Base-by-base conservation (phyloP, 2,888 invertebrate species). In the Digitonthophagus gazella region DNA sequence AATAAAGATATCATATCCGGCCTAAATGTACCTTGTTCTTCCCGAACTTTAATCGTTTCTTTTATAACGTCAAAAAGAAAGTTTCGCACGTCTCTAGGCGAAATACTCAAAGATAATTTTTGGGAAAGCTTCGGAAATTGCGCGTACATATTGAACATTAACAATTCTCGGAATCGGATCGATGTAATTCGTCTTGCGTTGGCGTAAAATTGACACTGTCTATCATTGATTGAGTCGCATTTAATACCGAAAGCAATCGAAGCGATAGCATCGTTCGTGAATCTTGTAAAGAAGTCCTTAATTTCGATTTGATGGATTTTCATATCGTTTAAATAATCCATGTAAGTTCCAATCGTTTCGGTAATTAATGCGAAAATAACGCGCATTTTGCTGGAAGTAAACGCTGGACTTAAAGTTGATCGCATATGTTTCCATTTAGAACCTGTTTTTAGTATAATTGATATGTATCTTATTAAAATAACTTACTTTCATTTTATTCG, bases 231-330 rank as follows among this genome's bases (percentile, higher is more conserved):
- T 0, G 88, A 87, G 73, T 88, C 82, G 0, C 86, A 83, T 71
- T 85, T 82, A 1, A 85, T 73, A 0, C 85, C 86, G 67, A 85
- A 85, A 1, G 84, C 85, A 55, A 83, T 81, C 0, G 84, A 80
- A 0, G 84, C 85, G 61, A 86, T 85, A 3, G 85, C 84, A 72
- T 86, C 85, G 68, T 83, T 85, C 0, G 85, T 78, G 69, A 80
- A 85, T 11, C 84, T 79, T 0, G 82, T 80, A 1, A 82, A 81
- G 2, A 83, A 71, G 65, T 86, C 85, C 70, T 83, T 84, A 66
- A 80, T 76, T 44, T 85, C 84, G 0, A 84, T 18, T 4, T 68
- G 70, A 4, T 70, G 18, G 14, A 15, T 11, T 44, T 20, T 8
- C 56, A 74, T 66, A 16, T 69, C 63, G 15, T 14, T 16, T 56